Evolutionary conservation across 2,113 vertebrate genomes (phyloP).

Genomic region (Psephotus haematonotus): DNA sequence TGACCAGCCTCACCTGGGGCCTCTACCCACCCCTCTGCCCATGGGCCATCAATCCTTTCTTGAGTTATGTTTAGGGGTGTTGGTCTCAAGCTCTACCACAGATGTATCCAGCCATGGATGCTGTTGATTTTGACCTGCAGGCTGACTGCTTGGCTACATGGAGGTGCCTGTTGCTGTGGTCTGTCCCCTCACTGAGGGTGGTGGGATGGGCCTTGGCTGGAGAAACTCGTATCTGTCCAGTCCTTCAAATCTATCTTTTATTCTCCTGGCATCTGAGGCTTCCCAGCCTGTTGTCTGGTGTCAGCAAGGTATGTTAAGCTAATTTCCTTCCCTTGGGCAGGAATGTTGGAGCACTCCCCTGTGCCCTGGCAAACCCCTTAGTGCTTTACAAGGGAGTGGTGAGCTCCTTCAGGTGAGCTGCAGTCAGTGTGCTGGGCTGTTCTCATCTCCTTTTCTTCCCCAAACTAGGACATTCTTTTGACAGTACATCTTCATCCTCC

Average conservation of each 20-base stretch:
- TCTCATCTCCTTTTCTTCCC: background rate
- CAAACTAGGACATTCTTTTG: background rate
- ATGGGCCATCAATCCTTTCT: background rate
- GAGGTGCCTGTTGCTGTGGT: background rate
- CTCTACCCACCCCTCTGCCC: background rate
- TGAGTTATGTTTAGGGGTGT: background rate
- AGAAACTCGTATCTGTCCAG: background rate
- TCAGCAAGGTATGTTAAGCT: background rate
- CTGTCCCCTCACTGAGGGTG: background rate
- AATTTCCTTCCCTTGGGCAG: background rate
- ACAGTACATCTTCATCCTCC: background rate
- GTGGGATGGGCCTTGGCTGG: background rate
- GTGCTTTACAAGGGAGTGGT: background rate
- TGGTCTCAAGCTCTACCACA: background rate
- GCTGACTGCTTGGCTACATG: background rate
- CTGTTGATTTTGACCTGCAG: background rate
- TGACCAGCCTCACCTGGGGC: background rate
- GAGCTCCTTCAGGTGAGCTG: background rate
- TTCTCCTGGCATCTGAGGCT: background rate
- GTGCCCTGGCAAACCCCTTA: background rate
- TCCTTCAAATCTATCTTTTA: background rate
- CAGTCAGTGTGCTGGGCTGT: background rate
- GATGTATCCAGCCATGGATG: background rate
- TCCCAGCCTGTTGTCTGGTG: background rate
- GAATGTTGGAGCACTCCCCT: background rate